Evolutionary conservation across 2,888 invertebrate genomes (phyloP).

Genomic region (Orthosia gothica): DNA sequence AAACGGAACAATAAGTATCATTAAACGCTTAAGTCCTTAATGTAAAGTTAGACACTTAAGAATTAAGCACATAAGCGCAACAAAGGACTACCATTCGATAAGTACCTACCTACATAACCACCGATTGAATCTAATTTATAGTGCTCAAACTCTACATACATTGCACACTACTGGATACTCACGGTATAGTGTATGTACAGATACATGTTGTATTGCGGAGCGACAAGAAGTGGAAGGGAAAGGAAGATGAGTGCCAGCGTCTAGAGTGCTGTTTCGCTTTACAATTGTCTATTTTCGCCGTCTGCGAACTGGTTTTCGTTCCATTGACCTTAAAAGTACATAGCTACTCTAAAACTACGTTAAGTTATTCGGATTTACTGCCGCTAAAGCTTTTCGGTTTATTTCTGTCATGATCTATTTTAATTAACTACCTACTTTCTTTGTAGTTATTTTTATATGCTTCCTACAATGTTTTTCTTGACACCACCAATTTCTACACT

Average conservation of each 20-base stretch:
- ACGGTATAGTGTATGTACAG: slow-evolving; percentile 6
- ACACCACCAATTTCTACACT: background rate
- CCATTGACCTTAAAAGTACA: slow-evolving; percentile 72
- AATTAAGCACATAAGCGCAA: background rate
- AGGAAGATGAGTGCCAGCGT: slow-evolving; percentile 69
- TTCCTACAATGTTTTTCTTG: background rate
- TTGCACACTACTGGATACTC: slow-evolving; percentile 38
- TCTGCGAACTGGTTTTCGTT: slow-evolving; percentile 61
- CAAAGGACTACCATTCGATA: background rate
- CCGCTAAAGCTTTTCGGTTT: background rate
- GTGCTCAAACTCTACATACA: slow-evolving; percentile 43
- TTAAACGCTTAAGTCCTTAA: background rate
- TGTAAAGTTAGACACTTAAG: background rate
- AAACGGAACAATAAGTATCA: background rate
- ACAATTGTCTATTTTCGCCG: slow-evolving; percentile 77
- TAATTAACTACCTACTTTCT: background rate
- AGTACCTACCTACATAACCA: background rate
- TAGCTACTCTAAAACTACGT: slow-evolving; percentile 5
- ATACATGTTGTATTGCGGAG: slow-evolving; percentile 29
- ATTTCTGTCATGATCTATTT: background rate
- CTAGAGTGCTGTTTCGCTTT: slow-evolving; percentile 72
- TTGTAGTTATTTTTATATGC: background rate
- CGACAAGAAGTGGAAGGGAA: slow-evolving; percentile 56
- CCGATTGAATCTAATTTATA: slow-evolving; percentile 7
- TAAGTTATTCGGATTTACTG: background rate